Percentiles rank a stretch among this genome's conserved stretches.
phyloP scores from a whole-genome alignment of 2,113 vertebrate species.

The Desmodus rotundus region DNA sequence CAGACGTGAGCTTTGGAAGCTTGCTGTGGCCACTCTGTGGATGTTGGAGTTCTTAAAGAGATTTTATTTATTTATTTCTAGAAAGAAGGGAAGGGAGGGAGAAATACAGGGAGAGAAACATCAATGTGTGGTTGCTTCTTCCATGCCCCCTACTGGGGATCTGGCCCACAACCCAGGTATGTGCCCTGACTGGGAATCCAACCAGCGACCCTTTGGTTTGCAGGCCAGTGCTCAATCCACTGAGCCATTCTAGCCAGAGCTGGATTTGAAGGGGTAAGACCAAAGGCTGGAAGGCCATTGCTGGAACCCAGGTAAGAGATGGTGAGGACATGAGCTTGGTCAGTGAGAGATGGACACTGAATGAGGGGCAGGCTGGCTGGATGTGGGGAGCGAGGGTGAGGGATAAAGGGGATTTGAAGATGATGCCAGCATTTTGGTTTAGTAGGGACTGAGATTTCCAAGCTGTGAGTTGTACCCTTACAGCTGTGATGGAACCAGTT shows the following conservation, averaged over 20 bases:
- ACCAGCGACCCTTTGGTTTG: no score
- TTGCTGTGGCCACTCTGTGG: neutral
- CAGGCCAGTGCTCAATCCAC: no score
- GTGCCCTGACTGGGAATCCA: no score
- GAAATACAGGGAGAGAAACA: no score
- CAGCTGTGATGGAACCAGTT: neutral
- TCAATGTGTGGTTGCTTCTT: no score
- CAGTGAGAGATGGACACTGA: neutral
- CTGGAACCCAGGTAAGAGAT: neutral
- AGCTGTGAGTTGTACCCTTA: neutral
- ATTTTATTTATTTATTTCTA: no score
- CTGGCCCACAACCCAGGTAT: no score
- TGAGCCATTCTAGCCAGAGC: no score
- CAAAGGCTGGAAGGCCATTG: neutral
- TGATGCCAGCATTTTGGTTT: neutral
- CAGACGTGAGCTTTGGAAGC: neutral
- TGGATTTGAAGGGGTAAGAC: neutral
- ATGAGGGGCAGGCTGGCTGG: neutral
- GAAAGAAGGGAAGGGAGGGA: no score
- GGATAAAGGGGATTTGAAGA: neutral
- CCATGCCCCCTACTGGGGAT: no score
- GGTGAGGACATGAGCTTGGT: fast-evolving
- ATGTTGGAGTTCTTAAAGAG: neutral
- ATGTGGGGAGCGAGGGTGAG: neutral
- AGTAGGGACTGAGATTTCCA: neutral